Conservation (phyloP, 2,888 invertebrate genomes). For the Cephus pygmeus region DNA sequence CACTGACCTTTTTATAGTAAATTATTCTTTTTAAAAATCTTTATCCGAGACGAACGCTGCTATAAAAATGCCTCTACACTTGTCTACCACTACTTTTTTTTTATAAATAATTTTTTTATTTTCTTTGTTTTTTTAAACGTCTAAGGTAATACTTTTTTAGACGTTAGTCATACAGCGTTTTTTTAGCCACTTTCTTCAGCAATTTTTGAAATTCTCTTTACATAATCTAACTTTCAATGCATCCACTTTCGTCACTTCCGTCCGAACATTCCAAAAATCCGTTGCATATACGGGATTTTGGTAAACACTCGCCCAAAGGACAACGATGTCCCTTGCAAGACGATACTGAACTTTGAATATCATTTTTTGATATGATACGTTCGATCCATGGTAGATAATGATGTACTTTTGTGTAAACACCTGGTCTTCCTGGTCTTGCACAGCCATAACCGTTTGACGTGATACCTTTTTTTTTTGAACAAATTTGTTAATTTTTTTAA, state of each 20-base stretch:
- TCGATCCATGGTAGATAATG: slow-evolving; percentile 81
- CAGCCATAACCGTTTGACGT: slow-evolving; percentile 86
- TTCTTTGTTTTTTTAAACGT: background rate
- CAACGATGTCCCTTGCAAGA: slow-evolving; percentile 78
- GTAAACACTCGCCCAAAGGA: slow-evolving; percentile 80
- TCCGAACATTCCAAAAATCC: slow-evolving; percentile 83
- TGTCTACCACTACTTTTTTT: background rate
- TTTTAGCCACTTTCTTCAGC: background rate
- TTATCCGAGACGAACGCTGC: background rate
- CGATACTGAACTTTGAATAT: slow-evolving; percentile 41
- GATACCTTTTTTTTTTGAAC: slow-evolving; percentile 68
- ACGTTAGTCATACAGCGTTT: background rate
- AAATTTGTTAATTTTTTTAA: background rate
- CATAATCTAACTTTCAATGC: slow-evolving; percentile 55
- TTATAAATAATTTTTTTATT: background rate
- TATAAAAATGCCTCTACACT: background rate
- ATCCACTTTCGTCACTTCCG: slow-evolving; percentile 78
- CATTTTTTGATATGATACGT: slow-evolving; percentile 64
- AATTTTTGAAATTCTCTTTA: background rate
- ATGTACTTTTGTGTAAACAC: slow-evolving; percentile 83
- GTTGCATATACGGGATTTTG: slow-evolving; percentile 78
- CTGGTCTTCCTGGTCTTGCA: slow-evolving; percentile 81
- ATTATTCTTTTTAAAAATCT: background rate
- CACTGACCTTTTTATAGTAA: background rate
- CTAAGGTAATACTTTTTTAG: too few relatives aligned